Evolutionary conservation across 1,140 invertebrate genomes (phyloP), one percentile per base, ranked within the genome.

Genomic region (Bursaphelenchus mucronatus): DNA sequence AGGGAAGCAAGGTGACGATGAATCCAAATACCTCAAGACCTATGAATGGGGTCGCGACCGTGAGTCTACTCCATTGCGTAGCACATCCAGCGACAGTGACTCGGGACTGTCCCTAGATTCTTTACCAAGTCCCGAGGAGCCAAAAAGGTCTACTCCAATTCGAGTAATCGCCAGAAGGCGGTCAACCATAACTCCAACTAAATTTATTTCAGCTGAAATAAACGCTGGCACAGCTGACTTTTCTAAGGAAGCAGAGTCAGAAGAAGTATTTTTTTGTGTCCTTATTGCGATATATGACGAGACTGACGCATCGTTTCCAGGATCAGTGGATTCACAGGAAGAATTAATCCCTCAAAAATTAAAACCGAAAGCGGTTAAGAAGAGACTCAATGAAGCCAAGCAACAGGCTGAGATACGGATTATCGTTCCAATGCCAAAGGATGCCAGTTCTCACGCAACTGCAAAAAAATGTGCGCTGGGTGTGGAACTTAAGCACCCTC

Each of bases 91-190:
- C 40, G 66, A 68, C 3, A 55, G 49, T 40, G 69, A 70, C 41
- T 70, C 69, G 7, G 69, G 69, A 21, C 50, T 74, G 7, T 70
- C 69, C 3, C 54, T 64, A 39, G 69, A 73, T 11, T 61, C 49
- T 47, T 56, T 47, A 40, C 44, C 54, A 19, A 64, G 66, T 9
- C 50, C 63, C 7, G 63, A 63, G 15, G 21, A 30, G 47, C 7
- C 46, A 44, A 41, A 52, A 56, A 45, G 9, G 30, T n/a, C 11
- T n/a, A 9, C 15, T 30, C 19, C 30, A 5, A 30, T 30, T 30
- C 30, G 30, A 30, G 30, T 30, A 30, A 30, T 30, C 5, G 30
- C 30, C 30, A 30, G 30, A 30, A 30, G 30, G 30, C 30, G 30
- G 30, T 30, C 30, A 30, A 30, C 30, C 30, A 30, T 30, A 30